Conservation (phyloP, 2,888 invertebrate genomes). For the Archips xylosteana region DNA sequence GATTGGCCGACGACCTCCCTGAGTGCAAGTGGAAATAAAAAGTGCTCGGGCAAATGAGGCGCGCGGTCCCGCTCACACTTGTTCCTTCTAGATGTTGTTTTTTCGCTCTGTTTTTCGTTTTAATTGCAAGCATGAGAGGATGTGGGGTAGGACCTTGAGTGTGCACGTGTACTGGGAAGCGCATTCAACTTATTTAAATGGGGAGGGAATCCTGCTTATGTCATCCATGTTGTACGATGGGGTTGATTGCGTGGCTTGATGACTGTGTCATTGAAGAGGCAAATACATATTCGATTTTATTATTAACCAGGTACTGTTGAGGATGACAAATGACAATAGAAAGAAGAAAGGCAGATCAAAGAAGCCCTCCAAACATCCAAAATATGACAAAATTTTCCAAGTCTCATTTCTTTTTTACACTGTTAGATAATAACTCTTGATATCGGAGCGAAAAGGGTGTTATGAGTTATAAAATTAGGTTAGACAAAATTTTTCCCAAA, state of each 20-base stretch:
- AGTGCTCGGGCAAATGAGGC: constrained; percentile 83
- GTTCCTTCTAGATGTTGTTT: constrained; percentile 56
- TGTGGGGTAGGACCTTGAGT: constrained; percentile 82
- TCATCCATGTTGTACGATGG: constrained; percentile 64
- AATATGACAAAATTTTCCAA: no score
- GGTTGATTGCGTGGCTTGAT: constrained; percentile 41
- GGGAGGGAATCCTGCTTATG: constrained; percentile 69
- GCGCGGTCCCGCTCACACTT: constrained; percentile 69
- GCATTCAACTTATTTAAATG: constrained; percentile 78
- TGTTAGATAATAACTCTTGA: no score
- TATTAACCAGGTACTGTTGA: background rate
- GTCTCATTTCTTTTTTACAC: no score
- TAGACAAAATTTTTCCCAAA: no score
- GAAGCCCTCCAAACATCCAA: no score
- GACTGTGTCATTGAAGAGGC: constrained; percentile 32
- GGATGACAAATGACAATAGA: no score
- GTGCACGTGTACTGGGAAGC: constrained; percentile 79
- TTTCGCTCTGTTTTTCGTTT: constrained; percentile 80
- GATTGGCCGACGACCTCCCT: constrained; percentile 84
- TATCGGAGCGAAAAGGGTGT: no score
- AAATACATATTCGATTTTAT: background rate
- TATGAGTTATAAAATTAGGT: no score
- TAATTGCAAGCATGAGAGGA: constrained; percentile 83
- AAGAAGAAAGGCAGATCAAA: no score
- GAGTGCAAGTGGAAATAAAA: constrained; percentile 82